phyloP scores from a whole-genome alignment of 2,888 invertebrate species.

The Xanthostigma xanthostigma region DNA sequence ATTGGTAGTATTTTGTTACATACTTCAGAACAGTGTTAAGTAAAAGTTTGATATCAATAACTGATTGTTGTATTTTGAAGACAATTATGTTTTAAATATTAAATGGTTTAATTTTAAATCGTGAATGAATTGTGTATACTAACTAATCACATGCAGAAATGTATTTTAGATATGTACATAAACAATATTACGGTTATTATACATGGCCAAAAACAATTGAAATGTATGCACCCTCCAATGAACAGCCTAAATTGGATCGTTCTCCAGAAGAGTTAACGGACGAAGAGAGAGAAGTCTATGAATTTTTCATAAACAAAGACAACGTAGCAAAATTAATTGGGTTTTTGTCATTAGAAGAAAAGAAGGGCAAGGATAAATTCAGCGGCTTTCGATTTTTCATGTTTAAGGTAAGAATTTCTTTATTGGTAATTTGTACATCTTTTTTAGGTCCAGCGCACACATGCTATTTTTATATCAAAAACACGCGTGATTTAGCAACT shows the following conservation, averaged over 20 bases:
- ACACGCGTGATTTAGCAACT: no score
- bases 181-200: slow-evolving; percentile 40
- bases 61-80: no score
- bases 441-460: background rate
- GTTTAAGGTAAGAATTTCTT: slow-evolving; percentile 45
- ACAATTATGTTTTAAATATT: no score
- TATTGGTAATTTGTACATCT: background rate
- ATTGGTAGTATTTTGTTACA: no score
- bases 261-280: slow-evolving; percentile 38
- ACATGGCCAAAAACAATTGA: slow-evolving; percentile 36
- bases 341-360: slow-evolving; percentile 68
- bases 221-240: slow-evolving; percentile 47
- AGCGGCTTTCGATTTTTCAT: slow-evolving; percentile 48
- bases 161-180: slow-evolving; percentile 42
- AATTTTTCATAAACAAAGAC: slow-evolving; percentile 48
- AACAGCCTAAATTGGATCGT: slow-evolving; percentile 47
- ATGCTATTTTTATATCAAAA: no score
- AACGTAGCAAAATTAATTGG: slow-evolving; percentile 55
- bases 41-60: no score
- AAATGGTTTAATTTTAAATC: no score
- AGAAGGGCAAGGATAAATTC: slow-evolving; percentile 73
- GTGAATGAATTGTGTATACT: no score
- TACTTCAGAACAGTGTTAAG: no score
- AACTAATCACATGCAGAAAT: no score
- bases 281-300: slow-evolving; percentile 47